Base-by-base conservation (phyloP, 2,113 vertebrate species). In the Pituophis catenifer region DNA sequence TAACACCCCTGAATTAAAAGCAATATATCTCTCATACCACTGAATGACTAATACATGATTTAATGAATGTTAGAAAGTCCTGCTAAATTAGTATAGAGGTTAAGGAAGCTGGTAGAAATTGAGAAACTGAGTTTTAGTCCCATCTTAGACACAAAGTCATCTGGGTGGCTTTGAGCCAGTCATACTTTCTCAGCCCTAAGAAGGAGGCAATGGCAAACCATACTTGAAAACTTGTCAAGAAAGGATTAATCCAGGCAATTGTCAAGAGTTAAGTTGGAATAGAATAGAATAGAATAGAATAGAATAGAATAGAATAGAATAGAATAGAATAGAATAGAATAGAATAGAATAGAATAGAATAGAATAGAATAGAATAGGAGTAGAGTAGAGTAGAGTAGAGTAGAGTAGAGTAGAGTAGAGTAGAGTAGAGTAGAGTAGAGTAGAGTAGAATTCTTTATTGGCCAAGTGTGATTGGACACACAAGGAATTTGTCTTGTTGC, bases 41-140 rank as follows among this genome's bases (percentile, higher is more conserved):
- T 38, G 17, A 21, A 81, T 81, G 33, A 81, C 75, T 44, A 9
- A 33, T 21, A 21, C 8, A 81, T 81, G 75, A 44, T 44, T 21
- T 21, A 23, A 81, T 81, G 88, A 92, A 91, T 94, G 0, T 8
- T 91, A 90, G 53, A 91, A 94, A 13, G 86, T 95, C 33, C 26
- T 86, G 55, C 93, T 95, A 92, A 91, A 93, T 26, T 81, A 38
- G 33, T 44, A 17, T 21, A 81, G 70, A 38, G 33, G 17, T 44
- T 81, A 81, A 81, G 33, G 75, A 8, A 38, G 17, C 3, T 8
- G 33, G 17, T 44, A 81, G 33, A 81, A 38, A 81, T 19, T 81
- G 75, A 33, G 33, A 81, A 81, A 81, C 15, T 75, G 33, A 81
- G n/a, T 81, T 33, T 81, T 38, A 15, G n/a, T 33, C 2, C 70